Evolutionary conservation across 2,888 invertebrate genomes (phyloP).

Genomic region (Scaptomyza flava): DNA sequence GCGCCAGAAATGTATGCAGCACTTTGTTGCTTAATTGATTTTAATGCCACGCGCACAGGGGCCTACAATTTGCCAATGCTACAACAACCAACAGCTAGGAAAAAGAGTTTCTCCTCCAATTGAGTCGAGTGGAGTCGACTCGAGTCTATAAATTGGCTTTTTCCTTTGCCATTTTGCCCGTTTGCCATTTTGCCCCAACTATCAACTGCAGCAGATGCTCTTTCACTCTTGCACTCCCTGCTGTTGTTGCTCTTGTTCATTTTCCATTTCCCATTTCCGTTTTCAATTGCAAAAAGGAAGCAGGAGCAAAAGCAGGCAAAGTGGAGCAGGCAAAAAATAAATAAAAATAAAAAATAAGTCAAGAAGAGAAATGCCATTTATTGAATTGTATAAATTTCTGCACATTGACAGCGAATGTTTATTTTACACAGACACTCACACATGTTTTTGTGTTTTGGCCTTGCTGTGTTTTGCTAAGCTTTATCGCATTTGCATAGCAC

Average conservation of each 20-base stretch:
- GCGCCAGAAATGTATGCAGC: constrained; percentile 67
- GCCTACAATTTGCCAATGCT: constrained; percentile 54
- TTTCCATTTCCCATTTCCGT: constrained; percentile 72
- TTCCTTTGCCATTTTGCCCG: constrained; percentile 51
- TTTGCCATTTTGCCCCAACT: constrained; percentile 27
- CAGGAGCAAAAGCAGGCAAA: constrained; percentile 24
- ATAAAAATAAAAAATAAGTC: constrained; percentile 7
- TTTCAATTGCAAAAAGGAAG: constrained; percentile 68
- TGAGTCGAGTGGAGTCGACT: constrained; percentile 12
- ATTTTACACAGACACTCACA: constrained; percentile 60
- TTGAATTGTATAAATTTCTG: constrained; percentile 81
- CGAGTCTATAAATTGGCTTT: constrained; percentile 75
- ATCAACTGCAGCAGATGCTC: constrained; percentile 38
- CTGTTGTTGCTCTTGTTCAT: constrained; percentile 24
- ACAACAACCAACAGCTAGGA: constrained; percentile 2
- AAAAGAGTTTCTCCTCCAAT: constrained; percentile 21
- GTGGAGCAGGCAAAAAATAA: constrained; percentile 19
- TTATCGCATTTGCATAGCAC: constrained; percentile 73
- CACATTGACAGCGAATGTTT: constrained; percentile 74
- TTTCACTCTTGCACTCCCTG: constrained; percentile 19
- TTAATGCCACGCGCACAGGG: constrained; percentile 66
- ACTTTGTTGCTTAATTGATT: constrained; percentile 82
- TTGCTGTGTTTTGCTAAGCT: constrained; percentile 65
- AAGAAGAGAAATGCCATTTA: constrained; percentile 72
- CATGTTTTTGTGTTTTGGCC: constrained; percentile 14